Conservation (phyloP, 2,888 invertebrate genomes). For the Tetranychus truncatus region DNA sequence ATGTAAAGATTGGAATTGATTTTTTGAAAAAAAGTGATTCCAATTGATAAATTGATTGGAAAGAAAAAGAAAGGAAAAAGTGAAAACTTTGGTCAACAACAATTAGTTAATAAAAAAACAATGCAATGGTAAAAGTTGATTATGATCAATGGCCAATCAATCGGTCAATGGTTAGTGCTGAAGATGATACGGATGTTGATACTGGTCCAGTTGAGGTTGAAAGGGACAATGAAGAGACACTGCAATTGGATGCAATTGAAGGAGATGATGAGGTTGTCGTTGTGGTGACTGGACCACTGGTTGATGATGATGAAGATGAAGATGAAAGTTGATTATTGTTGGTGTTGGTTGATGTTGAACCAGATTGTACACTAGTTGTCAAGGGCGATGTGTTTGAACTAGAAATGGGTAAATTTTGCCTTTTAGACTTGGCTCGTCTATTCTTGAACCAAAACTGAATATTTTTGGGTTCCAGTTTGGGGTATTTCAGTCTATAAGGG, state of each 20-base stretch:
- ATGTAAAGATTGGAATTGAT: not conserved
- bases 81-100: not conserved
- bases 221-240: not conserved
- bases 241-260: not conserved
- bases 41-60: not conserved
- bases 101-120: not conserved
- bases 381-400: not conserved
- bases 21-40: not conserved
- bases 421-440: conserved; percentile 89
- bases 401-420: conserved; percentile 44
- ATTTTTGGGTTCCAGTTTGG: conserved; percentile 93
- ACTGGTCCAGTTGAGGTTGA: not conserved
- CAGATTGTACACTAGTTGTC: not conserved
- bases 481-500: conserved; percentile 60
- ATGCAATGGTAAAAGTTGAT: not conserved
- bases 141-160: conserved; percentile 19
- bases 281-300: not conserved
- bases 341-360: not conserved
- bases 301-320: not conserved
- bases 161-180: conserved; percentile 21
- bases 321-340: conserved; percentile 2
- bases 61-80: not conserved
- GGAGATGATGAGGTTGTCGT: not conserved
- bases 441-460: conserved; percentile 99
- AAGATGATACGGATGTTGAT: conserved; percentile 7